Base-by-base conservation (phyloP, 2,797 vertebrate species). In the Aphelocoma californica region DNA sequence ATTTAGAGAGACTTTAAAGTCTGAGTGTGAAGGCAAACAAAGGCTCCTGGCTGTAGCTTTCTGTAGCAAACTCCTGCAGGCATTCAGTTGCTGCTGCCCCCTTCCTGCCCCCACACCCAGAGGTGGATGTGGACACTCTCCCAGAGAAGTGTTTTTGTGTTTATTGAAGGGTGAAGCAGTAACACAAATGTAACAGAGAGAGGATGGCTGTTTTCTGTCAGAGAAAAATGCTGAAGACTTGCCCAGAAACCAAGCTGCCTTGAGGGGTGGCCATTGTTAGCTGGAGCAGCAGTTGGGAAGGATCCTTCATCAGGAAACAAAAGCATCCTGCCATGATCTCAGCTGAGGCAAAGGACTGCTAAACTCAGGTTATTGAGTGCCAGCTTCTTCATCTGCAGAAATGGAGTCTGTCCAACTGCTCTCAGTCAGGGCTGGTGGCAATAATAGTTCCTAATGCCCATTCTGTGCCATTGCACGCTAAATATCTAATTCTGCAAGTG, bases 351-450 rank as follows among this genome's bases (percentile, higher is more conserved):
- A 80, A 65, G 10, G 32, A 18, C 47, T 53, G 10, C 50, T 42
- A 32, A 87, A 61, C n/a, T 7, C 21, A 47, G 19, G 10, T 45
- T 53, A 44, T 60, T 57, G 65, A 48, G 4, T 38, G 40, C 31
- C 60, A 66, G 23, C 21, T 32, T 80, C 44, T 62, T 86, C 10
- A 31, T 51, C 26, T 74, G 36, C 40, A 73, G 23, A 31, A 86
- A 48, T 0, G 1, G 25, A 60, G 44, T 40, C 7, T 38, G 32
- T 9, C 8, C 31, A 42, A 18, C 23, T 40, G 8, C 18, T 66
- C 40, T 64, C 23, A 16, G 15, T 25, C 42, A 56, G 8, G 16
- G 7, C 14, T 6, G 2, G 15, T 47, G 14, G 16, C 48, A 36
- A 14, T 9, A 62, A 44, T 12, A 7, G 2, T 69, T 71, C 14